phyloP scores from a whole-genome alignment of 2,797 vertebrate species.

The Varecia variegata region DNA sequence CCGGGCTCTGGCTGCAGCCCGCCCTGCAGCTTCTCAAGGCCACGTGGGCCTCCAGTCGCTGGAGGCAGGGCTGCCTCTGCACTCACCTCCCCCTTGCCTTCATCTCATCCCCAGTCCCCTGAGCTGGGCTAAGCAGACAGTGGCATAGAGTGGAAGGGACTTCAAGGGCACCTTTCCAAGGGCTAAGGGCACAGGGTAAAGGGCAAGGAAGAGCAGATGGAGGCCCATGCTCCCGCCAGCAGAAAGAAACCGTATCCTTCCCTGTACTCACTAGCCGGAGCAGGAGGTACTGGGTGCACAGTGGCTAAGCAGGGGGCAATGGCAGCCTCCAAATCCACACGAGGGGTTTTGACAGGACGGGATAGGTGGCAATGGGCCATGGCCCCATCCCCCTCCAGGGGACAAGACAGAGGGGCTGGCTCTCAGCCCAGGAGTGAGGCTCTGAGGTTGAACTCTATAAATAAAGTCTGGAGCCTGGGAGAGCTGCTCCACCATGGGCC shows the following conservation, averaged over 20 bases:
- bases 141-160: slow-evolving; percentile 43
- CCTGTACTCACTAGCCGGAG: background rate
- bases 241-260: slow-evolving; percentile 57
- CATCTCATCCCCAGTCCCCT: background rate
- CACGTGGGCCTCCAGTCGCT: background rate
- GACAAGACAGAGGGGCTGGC: background rate
- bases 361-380: background rate
- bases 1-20: background rate
- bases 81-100: background rate
- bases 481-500: background rate
- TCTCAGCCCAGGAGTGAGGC: background rate
- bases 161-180: slow-evolving; percentile 36
- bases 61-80: background rate
- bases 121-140: slow-evolving; percentile 50
- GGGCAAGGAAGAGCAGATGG: background rate
- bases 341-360: background rate
- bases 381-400: background rate
- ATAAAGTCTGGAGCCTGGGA: background rate
- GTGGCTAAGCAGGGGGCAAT: background rate
- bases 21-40: background rate
- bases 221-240: background rate
- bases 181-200: background rate
- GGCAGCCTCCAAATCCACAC: background rate
- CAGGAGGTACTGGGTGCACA: background rate
- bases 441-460: background rate